These are phyloP conservation scores for Montipora capricornis DNA, from an alignment of 64 coral and sea anemone genomes.

Conservation along the genomic window DNA sequence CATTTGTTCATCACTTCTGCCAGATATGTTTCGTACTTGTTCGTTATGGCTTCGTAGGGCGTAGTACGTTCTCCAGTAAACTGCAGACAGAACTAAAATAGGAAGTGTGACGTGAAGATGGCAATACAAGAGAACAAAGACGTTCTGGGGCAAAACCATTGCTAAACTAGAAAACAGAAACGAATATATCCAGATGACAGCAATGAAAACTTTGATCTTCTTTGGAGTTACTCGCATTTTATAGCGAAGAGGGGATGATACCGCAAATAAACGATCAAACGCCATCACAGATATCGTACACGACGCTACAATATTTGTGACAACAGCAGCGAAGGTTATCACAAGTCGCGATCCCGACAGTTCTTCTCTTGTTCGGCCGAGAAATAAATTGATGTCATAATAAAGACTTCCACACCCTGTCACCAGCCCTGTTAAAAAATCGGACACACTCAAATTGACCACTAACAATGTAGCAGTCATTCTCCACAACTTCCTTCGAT, in stretches of 20 bases:
- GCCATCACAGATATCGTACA: constrained; percentile 7
- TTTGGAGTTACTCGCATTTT: not conserved
- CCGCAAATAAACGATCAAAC: not conserved
- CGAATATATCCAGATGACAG: not conserved
- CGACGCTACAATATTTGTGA: constrained; percentile 3
- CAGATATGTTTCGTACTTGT: not conserved
- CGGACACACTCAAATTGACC: not conserved
- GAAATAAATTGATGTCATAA: not conserved
- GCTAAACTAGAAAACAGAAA: not conserved
- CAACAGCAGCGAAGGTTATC: not conserved
- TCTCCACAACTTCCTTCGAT: not conserved
- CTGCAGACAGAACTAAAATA: not conserved
- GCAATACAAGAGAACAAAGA: not conserved
- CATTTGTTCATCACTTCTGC: not conserved
- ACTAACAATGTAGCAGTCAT: not conserved
- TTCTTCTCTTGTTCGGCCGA: not conserved
- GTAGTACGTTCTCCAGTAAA: not conserved
- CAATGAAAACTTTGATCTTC: constrained; percentile 10
- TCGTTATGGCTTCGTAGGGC: not conserved
- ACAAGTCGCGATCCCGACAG: not conserved
- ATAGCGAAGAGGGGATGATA: not conserved
- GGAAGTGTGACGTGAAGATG: constrained; percentile 18
- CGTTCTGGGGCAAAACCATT: not conserved
- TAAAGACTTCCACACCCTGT: constrained; percentile 9
- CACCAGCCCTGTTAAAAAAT: not conserved